Conservation (phyloP, 2,888 invertebrate species). For the Acanthopleura granulata region DNA sequence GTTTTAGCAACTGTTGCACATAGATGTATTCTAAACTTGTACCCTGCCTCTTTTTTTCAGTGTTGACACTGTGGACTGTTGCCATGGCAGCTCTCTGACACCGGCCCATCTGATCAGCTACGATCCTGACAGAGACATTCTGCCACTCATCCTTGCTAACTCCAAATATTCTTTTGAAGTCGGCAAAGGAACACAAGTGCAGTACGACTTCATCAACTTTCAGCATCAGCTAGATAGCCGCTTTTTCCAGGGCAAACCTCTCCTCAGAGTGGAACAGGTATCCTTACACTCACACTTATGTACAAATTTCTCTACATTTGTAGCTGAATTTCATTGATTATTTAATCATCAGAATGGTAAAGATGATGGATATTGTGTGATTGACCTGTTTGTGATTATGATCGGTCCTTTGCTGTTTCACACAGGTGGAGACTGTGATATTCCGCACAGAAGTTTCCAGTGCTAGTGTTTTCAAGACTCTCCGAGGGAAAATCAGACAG, state of each 20-base stretch:
- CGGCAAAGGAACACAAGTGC: slow-evolving; percentile 43
- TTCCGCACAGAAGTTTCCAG: slow-evolving; percentile 51
- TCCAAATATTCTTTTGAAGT: slow-evolving; percentile 50
- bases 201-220: slow-evolving; percentile 46
- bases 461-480: slow-evolving; percentile 41
- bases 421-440: slow-evolving; percentile 45
- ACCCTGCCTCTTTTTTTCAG: no score
- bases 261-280: slow-evolving; percentile 15
- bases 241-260: slow-evolving; percentile 36
- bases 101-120: slow-evolving; percentile 36
- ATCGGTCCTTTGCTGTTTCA: neutral
- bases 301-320: no score
- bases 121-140: slow-evolving; percentile 40
- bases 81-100: slow-evolving; percentile 18
- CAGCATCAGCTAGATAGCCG: slow-evolving; percentile 47
- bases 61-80: no score
- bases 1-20: no score
- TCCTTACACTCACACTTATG: no score
- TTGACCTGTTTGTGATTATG: no score
- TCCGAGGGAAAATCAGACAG: slow-evolving; percentile 49
- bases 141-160: slow-evolving; percentile 49
- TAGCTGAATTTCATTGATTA: no score
- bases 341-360: no score
- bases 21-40: no score
- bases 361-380: no score